Evolutionary conservation across 2,797 vertebrate species (phyloP).

Genomic region (Danio choprae): DNA sequence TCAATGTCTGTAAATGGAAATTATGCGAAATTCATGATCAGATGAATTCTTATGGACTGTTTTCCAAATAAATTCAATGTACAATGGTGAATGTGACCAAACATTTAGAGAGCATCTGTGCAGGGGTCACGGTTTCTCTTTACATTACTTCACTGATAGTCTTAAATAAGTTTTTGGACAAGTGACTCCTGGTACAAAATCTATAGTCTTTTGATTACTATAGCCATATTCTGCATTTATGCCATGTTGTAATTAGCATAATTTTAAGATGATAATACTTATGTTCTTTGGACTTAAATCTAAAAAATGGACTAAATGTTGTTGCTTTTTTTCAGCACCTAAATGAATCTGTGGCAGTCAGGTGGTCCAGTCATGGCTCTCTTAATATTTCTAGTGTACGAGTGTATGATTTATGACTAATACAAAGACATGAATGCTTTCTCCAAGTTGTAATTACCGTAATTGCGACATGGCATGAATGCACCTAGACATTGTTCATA

Average conservation of each 20-base stretch:
- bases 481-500: not conserved
- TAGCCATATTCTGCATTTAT: not conserved
- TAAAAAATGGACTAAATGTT: too few species aligned
- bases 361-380: too few species aligned
- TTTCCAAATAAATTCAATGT: not conserved
- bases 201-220: constrained; percentile 20
- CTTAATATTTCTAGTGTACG: too few species aligned
- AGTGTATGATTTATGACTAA: too few species aligned
- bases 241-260: too few species aligned
- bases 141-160: constrained; percentile 21
- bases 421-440: too few species aligned
- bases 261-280: too few species aligned
- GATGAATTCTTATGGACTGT: not conserved
- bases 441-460: too few species aligned
- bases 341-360: too few species aligned
- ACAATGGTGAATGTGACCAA: not conserved
- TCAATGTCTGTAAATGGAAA: not conserved
- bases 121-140: constrained; percentile 33
- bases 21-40: not conserved
- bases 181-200: not conserved
- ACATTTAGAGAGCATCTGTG: constrained; percentile 37
- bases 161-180: constrained; percentile 14
- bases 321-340: too few species aligned
- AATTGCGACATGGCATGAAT: too few species aligned
- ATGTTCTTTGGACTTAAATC: too few species aligned